These are phyloP conservation scores for Porphyrio hochstetteri DNA, from an alignment of 2,113 vertebrate species.

Conservation along the genomic window DNA sequence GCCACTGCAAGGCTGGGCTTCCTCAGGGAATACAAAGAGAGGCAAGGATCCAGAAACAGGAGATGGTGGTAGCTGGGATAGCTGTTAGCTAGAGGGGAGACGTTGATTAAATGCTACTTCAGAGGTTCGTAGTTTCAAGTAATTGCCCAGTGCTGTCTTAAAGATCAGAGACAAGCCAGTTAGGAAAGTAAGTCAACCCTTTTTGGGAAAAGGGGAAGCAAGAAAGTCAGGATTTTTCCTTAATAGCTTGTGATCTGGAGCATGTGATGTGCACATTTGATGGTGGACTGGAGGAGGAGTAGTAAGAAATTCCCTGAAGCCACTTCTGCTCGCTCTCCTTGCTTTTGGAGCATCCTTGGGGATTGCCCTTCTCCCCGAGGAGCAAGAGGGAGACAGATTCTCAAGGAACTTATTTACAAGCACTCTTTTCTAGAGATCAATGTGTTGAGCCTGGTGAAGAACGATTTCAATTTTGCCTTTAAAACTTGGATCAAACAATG, in stretches of 20 bases:
- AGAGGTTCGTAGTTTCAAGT: too few relatives aligned
- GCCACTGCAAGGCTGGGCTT: rapidly evolving
- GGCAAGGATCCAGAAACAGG: too few relatives aligned
- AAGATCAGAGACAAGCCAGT: rapidly evolving
- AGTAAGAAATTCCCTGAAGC: not conserved
- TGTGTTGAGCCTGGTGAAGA: constrained; percentile 35
- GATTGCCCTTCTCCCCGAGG: not conserved
- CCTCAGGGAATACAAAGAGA: rapidly evolving
- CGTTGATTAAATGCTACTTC: rapidly evolving
- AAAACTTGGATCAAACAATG: constrained; percentile 60
- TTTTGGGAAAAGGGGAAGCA: not conserved
- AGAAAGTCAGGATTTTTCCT: not conserved
- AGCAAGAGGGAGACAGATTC: not conserved
- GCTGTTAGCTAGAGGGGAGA: not conserved
- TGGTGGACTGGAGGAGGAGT: not conserved
- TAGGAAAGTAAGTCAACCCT: not conserved
- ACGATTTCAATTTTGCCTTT: constrained; percentile 52
- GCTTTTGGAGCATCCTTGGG: not conserved
- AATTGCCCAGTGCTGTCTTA: rapidly evolving
- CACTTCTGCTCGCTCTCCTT: not conserved
- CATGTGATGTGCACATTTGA: not conserved
- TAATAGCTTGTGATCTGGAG: constrained; percentile 3
- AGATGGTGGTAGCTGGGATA: not conserved
- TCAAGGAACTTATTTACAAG: constrained; percentile 55
- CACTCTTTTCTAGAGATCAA: constrained; percentile 34